Base-by-base conservation (phyloP, 2,113 vertebrate species). In the Emydocephalus ijimae region DNA sequence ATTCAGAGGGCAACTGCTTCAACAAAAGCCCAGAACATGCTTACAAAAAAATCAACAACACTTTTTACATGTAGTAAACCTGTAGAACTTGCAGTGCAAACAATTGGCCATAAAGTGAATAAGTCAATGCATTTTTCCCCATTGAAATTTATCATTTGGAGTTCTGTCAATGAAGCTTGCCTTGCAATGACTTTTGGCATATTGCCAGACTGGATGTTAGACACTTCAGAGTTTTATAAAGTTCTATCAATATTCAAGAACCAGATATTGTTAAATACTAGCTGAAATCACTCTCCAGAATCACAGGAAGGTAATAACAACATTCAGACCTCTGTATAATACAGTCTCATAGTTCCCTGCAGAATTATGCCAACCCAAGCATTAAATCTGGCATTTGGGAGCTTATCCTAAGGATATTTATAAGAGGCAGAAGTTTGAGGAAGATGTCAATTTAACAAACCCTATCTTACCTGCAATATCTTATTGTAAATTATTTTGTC, bases 301-400 rank as follows among this genome's bases (percentile, higher is more conserved):
- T 52, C 14, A 74, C 15, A 92, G 55, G 87, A 81, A 74, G 26
- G 86, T 55, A 55, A 88, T 54, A 43, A 1, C 26, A 54, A 12
- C n/a, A 34, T 91, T 85, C 24, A 61, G 39, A 61, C 45, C 10
- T 9, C 29, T 85, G 15, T 39, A 94, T 95, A 96, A 92, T 89
- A 95, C 95, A 91, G 94, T 81, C 91, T 95, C 94, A 95, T 95
- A 45, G 85, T 95, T 23, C 87, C 87, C 93, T 96, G 95, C 91
- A 92, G 54, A 2, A 52, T 54, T 43, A 12, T 92, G 91, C 94
- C 93, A 57, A 94, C 12, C 50, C 90, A 93, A 96, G 26, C 61
- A 94, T 85, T 1, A 87, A 93, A 39, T 91, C 90, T 55, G 20
- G 85, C 96, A 93, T 92, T 39, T 56, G 92, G 88, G 9, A 43